A percentile compares a stretch with the other conserved stretches of the same genome.
Conservation (phyloP, 2,888 invertebrate genomes). For the Meteorus cinctellus region DNA sequence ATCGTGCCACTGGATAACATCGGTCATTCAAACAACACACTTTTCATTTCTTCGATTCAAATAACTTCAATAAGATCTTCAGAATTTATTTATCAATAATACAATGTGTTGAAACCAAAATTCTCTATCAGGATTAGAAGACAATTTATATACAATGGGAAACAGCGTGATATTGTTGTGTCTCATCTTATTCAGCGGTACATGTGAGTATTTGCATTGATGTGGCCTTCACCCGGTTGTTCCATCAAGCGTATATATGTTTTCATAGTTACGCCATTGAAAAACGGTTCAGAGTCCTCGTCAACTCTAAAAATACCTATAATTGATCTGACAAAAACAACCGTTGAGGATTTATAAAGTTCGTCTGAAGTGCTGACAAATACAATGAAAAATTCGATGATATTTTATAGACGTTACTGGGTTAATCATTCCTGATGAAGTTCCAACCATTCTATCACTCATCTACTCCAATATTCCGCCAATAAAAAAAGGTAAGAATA, state of each 20-base stretch:
- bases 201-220: conserved; percentile 40
- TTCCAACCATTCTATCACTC: conserved; percentile 85
- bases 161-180: neutral
- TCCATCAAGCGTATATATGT: conserved; percentile 34
- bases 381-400: conserved; percentile 8
- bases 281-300: conserved; percentile 11
- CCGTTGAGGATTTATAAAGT: neutral
- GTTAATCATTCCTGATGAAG: conserved; percentile 85
- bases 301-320: neutral
- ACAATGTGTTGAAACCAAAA: neutral
- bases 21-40: neutral
- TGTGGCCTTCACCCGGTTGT: conserved; percentile 59
- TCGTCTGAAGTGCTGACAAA: neutral
- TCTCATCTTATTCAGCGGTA: conserved; percentile 13
- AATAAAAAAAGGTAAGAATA: conserved; percentile 83
- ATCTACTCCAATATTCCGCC: conserved; percentile 90
- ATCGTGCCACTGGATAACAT: conserved; percentile 12
- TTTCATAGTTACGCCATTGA: conserved; percentile 3
- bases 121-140: neutral
- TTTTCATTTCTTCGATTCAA: conserved; percentile 18
- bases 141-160: conserved; percentile 16
- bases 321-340: neutral
- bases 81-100: conserved; percentile 53
- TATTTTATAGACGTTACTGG: conserved; percentile 75
- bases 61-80: conserved; percentile 38